Evolutionary conservation across 2,797 vertebrate species (phyloP), one percentile per base, ranked within the genome.

Genomic region (Petrocephalus schoutedeni): DNA sequence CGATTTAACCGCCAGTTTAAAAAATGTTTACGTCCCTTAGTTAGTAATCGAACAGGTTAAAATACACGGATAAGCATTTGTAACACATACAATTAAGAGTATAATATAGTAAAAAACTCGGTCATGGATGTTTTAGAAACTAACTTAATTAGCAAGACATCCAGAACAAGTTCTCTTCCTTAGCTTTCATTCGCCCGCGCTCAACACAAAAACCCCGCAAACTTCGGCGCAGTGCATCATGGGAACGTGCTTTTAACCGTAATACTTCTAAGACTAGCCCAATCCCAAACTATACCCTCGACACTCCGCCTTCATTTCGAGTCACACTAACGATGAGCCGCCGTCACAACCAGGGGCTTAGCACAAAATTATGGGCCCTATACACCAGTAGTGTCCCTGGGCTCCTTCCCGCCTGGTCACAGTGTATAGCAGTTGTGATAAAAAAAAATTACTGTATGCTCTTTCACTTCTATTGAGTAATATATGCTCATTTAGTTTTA

Each of bases 241-340:
- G 87, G 87, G 80, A 64, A 12, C 21, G 49, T 23, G n/a, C 3
- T 4, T 16, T 82, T 53, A 59, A 88, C 87, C 87, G 87, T 88
- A 88, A 88, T 83, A 58, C 87, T 61, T 57, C 57, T 83, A 84
- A 88, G 64, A 23, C 28, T n/a, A n/a, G n/a, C n/a, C n/a, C n/a
- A n/a, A n/a, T n/a, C n/a, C n/a, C n/a, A n/a, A n/a, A n/a, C n/a
- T n/a, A n/a, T n/a, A n/a, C n/a, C n/a, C n/a, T n/a, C n/a, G n/a
- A n/a, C n/a, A n/a, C n/a, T n/a, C n/a, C n/a, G n/a, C n/a, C n/a
- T n/a, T n/a, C n/a, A n/a, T n/a, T n/a, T n/a, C n/a, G n/a, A n/a
- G n/a, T n/a, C n/a, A n/a, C n/a, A n/a, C n/a, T n/a, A n/a, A n/a
- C n/a, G n/a, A n/a, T n/a, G n/a, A n/a, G n/a, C n/a, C n/a, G n/a